A percentile compares a stretch with the other conserved stretches of the same genome.
These are phyloP conservation scores for Strigops habroptila DNA, from an alignment of 2,113 vertebrate species.

Conservation along the genomic window DNA sequence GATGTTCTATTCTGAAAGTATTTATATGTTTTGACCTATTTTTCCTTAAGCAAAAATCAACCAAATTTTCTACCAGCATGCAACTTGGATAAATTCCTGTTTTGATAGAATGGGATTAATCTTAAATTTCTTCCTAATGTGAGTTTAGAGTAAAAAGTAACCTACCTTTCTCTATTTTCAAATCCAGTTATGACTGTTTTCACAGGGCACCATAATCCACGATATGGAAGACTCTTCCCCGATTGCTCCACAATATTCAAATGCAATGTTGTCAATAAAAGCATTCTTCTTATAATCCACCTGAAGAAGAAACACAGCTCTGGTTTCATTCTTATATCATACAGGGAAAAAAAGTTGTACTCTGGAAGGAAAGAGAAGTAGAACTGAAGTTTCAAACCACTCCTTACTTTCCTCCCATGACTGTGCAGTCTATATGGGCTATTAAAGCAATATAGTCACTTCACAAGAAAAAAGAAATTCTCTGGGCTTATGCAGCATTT, in stretches of 20 bases:
- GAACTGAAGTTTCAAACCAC: not conserved
- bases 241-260: conserved; percentile 15
- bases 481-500: not conserved
- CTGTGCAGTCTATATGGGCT: not conserved
- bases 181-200: conserved; percentile 47
- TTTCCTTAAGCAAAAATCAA: not conserved
- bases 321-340: not conserved
- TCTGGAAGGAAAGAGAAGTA: not conserved
- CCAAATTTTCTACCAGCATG: not conserved
- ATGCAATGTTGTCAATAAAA: not conserved
- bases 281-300: not conserved
- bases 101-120: not conserved
- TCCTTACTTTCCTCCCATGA: not conserved
- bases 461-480: not conserved
- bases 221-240: not conserved
- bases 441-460: not conserved
- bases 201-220: conserved; percentile 20
- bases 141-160: not conserved
- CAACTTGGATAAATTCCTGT: not conserved
- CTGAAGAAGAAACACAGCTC: not conserved
- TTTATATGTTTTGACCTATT: not conserved
- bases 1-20: not conserved
- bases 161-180: conserved; percentile 37
- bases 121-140: not conserved
- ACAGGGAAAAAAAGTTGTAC: not conserved